Evolutionary conservation across 2,113 vertebrate genomes (phyloP), one percentile per base, ranked within the genome.

Genomic region (Clinocottus analis): DNA sequence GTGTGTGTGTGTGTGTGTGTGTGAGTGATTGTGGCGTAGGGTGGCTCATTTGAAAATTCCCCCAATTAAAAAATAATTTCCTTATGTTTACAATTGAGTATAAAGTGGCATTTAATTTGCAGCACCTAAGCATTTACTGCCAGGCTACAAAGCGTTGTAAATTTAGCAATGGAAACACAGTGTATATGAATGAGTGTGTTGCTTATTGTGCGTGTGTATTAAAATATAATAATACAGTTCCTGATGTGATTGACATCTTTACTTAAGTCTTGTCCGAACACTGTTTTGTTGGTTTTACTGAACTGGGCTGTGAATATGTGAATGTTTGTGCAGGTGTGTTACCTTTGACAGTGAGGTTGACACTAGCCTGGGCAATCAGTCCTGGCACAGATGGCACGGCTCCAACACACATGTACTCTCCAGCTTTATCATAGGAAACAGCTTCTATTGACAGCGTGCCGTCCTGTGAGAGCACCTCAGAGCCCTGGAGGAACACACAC

Each of bases 331-430:
- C 1, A n/a, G 29, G 60, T 60, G 13, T 16, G 75, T 21, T 91
- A 98, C 97, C 97, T 94, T 91, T 87, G 29, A 98, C 94, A 4
- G 86, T 83, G 73, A 98, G 87, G 76, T 73, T 92, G 72, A 96
- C 75, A 5, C 73, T 90, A 43, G 81, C 80, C 7, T 89, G 68
- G 25, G 85, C 86, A 0, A 68, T 89, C 11, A 97, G 92, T 29
- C 96, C 94, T 0, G 95, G 93, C 21, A 97, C 93, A 0, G 83
- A 85, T 27, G 93, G 92, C 45, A 95, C 90, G 0, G 87, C 90
- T 25, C 95, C 96, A 58, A 95, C 92, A 51, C 97, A 98, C 2
- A 83, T 21, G 66, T 97, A 98, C 5, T 88, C 88, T 31, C 97
- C 97, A 0, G 92, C 89, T 0, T 94, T 80, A 1, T 90, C 80